Conservation (phyloP, 2,113 vertebrate species). For the Otis tarda region DNA sequence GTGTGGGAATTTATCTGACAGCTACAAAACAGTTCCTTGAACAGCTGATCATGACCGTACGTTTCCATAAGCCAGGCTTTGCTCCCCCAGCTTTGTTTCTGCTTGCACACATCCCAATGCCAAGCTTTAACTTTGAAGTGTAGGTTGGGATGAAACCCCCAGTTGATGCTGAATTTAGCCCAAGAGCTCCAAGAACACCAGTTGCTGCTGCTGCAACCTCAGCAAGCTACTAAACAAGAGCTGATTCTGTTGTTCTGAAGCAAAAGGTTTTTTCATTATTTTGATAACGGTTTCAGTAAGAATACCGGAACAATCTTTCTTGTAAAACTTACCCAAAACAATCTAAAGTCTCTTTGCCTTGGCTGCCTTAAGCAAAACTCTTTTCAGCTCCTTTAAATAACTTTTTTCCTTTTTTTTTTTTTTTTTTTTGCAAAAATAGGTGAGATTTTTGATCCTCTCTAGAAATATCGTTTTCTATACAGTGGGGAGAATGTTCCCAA, state of each 20-base stretch:
- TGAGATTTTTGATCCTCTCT: not conserved
- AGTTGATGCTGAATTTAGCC: not conserved
- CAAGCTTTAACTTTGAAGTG: not conserved
- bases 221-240: not conserved
- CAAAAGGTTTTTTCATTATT: accelerated
- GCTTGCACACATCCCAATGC: not conserved
- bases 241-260: not conserved
- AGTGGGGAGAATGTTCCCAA: not conserved
- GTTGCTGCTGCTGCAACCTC: not conserved
- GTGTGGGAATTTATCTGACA: not conserved
- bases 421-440: not conserved
- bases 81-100: not conserved
- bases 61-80: not conserved
- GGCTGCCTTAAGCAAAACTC: not conserved
- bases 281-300: not conserved
- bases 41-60: not conserved
- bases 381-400: not conserved
- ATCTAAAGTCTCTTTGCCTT: not conserved
- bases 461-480: not conserved
- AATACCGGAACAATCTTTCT: not conserved
- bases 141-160: not conserved
- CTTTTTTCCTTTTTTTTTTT: not conserved
- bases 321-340: not conserved
- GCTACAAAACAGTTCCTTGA: not conserved
- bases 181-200: not conserved